Base-by-base conservation (phyloP, 2,113 vertebrate species). In the Indicator indicator region DNA sequence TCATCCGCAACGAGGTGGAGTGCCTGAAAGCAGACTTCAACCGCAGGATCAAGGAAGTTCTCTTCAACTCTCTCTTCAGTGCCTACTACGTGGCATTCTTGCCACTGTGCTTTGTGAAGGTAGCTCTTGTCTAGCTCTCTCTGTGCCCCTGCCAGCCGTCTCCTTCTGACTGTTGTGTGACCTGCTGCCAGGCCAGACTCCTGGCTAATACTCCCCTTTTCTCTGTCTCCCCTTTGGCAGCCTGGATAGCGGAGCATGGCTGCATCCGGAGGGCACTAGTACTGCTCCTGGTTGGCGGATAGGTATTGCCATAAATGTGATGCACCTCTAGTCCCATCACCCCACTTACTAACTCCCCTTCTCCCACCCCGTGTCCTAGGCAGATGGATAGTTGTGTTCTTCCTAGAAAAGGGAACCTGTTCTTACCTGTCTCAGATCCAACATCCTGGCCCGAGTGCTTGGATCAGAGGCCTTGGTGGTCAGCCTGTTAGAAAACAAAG, bases 21-120 rank as follows among this genome's bases (percentile, higher is more conserved):
- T 99, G 99, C 96, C 98, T 99, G 77, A 99, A 99, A 97, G 98
- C 98, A 56, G 99, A 99, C 97, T 99, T 99, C 97, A 99, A 99
- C 97, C 99, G 98, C 68, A 98, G 99, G 80, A 99, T 99, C 94
- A 99, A 99, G 96, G 99, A 99, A 97, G 99, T 99, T 92, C 99
- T 99, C 88, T 99, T 99, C 98, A 99, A 99, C 97, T 99, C 99
- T 55, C 98, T 99, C 91, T 99, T 99, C 98, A 99, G 99, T 94
- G 99, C 99, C 94, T 99, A 99, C 97, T 99, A 99, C 0, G 99
- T 99, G 77, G 99, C 99, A 19, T 99, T 99, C 97, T 98, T 99
- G 95, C 99, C 99, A 4, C 98, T 99, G 71, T 99, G 99, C 96
- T 99, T 99, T 77, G 99, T 99, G 94, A 99, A 99, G 98, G 99